Evolutionary conservation across 2,797 vertebrate genomes (phyloP).

Genomic region (Mormyrus hasselquistii): DNA sequence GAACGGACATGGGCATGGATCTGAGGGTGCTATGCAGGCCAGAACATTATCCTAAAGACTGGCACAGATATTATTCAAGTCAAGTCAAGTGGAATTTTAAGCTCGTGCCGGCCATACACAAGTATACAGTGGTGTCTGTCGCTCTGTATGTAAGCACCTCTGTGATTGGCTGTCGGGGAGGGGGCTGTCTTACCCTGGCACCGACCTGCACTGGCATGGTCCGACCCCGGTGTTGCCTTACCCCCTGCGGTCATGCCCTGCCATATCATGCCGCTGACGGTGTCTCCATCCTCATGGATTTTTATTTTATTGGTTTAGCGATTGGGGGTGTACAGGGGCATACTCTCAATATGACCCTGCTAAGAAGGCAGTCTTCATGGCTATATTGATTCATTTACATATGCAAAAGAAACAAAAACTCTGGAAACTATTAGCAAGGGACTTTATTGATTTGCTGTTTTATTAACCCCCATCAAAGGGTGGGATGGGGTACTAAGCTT

Average conservation of each 20-base stretch:
- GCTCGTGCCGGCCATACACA: neutral
- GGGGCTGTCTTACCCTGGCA: neutral
- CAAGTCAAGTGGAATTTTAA: neutral
- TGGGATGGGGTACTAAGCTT: neutral
- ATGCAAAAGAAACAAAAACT: neutral
- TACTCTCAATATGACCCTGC: neutral
- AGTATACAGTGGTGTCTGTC: constrained; percentile 22
- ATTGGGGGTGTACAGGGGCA: neutral
- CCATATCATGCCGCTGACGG: neutral
- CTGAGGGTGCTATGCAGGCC: neutral
- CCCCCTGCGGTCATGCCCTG: no score
- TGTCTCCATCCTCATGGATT: neutral
- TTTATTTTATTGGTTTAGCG: neutral
- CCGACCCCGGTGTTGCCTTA: constrained; percentile 10
- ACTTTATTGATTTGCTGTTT: neutral
- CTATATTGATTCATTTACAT: constrained; percentile 14
- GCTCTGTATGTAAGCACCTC: constrained; percentile 22
- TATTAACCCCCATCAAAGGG: neutral
- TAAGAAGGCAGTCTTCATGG: constrained; percentile 8
- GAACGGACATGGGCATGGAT: neutral
- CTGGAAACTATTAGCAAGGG: neutral
- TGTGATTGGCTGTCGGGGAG: neutral
- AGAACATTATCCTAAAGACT: neutral
- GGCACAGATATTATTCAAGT: neutral
- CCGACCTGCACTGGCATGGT: neutral